Evolutionary conservation across 2,797 vertebrate genomes (phyloP).

Genomic region (Scleropages formosus): DNA sequence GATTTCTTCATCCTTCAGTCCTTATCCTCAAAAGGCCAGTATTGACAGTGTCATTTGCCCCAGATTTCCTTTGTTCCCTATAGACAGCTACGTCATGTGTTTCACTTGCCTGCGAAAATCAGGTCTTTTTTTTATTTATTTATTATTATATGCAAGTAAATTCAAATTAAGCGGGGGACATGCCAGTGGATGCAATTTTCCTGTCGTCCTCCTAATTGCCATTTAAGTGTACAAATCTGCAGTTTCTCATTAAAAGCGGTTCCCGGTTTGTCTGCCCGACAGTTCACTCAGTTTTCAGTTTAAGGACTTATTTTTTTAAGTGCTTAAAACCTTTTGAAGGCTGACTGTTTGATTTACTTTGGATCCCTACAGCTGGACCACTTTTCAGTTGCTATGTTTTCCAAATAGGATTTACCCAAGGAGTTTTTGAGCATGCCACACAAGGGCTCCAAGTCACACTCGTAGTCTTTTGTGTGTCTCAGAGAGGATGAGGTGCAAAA

Average conservation of each 20-base stretch:
- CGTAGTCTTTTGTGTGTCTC: too few relatives aligned
- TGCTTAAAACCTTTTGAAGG: not conserved
- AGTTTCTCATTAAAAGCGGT: not conserved
- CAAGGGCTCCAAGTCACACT: too few relatives aligned
- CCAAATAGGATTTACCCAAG: too few relatives aligned
- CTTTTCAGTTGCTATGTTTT: too few relatives aligned
- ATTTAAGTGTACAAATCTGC: not conserved
- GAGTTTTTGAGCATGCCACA: too few relatives aligned
- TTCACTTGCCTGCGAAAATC: slow-evolving; percentile 1
- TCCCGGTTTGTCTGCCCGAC: not conserved
- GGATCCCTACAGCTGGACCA: too few relatives aligned
- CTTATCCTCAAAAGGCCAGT: too few relatives aligned
- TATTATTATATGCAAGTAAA: slow-evolving; percentile 9
- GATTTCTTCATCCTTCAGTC: too few relatives aligned
- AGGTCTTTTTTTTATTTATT: not conserved
- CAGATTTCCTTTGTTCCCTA: not conserved
- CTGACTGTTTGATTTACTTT: too few relatives aligned
- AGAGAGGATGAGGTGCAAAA: too few relatives aligned
- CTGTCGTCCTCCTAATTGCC: not conserved
- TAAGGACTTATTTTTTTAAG: not conserved
- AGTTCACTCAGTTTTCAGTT: not conserved
- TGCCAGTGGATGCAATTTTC: not conserved
- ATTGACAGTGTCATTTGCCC: not conserved
- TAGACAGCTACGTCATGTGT: not conserved
- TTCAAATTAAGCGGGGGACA: not conserved